Evolutionary conservation across 2,888 invertebrate genomes (phyloP).

Genomic region (Minunthozetes semirufus): DNA sequence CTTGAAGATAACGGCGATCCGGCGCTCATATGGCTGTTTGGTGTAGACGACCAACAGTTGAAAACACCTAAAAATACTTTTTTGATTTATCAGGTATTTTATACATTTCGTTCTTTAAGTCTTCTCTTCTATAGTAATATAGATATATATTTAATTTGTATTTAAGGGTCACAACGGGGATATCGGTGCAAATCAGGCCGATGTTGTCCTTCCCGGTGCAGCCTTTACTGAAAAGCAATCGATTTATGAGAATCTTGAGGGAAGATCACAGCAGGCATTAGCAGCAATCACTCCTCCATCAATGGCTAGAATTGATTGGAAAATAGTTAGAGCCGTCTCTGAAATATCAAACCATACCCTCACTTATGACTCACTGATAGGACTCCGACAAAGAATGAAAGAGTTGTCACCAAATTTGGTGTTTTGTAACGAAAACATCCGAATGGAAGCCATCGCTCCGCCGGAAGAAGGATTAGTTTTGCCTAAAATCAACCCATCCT

Average conservation of each 20-base stretch:
- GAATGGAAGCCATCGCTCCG: neutral
- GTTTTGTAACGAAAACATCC: conserved; percentile 34
- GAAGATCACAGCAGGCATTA: conserved; percentile 83
- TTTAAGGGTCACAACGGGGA: conserved; percentile 87
- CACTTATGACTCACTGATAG: conserved; percentile 78
- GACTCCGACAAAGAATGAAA: conserved; percentile 70
- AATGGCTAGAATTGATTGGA: conserved; percentile 93
- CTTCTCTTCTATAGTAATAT: too few species aligned
- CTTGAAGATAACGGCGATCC: conserved; percentile 47
- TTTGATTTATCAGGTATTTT: conserved; percentile 63
- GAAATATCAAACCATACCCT: conserved; percentile 68
- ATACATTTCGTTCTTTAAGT: neutral
- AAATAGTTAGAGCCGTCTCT: conserved; percentile 90
- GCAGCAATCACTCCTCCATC: conserved; percentile 85
- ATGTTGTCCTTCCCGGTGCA: conserved; percentile 86
- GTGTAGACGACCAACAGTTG: conserved; percentile 82
- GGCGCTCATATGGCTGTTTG: conserved; percentile 77
- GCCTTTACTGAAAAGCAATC: conserved; percentile 92
- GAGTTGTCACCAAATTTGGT: conserved; percentile 51
- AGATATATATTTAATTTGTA: conserved; percentile 37
- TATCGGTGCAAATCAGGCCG: conserved; percentile 74
- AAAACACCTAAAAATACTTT: conserved; percentile 70
- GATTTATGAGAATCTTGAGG: conserved; percentile 91
- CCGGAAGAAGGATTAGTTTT: neutral
- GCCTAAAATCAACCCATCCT: neutral